phyloP scores from a whole-genome alignment of 2,888 invertebrate species.

The Thumatha senex region DNA sequence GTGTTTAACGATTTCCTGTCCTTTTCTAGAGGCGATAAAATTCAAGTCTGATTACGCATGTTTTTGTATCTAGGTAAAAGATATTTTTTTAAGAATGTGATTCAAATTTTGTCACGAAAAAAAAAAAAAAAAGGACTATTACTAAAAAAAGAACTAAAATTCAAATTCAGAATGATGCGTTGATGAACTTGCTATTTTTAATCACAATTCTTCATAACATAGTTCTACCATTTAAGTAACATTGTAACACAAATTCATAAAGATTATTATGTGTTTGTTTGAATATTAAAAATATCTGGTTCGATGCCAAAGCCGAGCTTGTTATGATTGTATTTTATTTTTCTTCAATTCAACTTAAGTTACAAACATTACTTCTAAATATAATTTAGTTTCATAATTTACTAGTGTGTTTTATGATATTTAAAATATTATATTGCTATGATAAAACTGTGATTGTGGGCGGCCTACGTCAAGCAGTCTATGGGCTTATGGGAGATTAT shows the following conservation, averaged over 20 bases:
- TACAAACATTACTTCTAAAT: constrained; percentile 1
- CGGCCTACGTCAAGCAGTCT: too few species aligned
- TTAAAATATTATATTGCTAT: constrained; percentile 3
- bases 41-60: constrained; percentile 62
- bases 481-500: too few species aligned
- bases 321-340: constrained; percentile 21
- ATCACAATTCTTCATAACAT: too few species aligned
- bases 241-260: too few species aligned
- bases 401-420: constrained; percentile 3
- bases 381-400: constrained; percentile 19
- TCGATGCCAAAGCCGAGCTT: constrained; percentile 18
- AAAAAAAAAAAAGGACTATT: too few species aligned
- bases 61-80: constrained; percentile 41
- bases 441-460: background rate
- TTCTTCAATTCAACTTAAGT: constrained; percentile 18
- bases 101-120: constrained; percentile 3
- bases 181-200: too few species aligned
- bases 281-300: constrained; percentile 10
- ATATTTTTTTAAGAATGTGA: constrained; percentile 10
- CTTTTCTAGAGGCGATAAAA: constrained; percentile 73
- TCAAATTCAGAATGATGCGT: background rate
- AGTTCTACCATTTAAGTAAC: too few species aligned
- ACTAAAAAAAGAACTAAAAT: background rate
- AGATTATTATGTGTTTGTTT: background rate
- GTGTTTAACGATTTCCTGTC: constrained; percentile 72